A percentile compares a stretch with the other conserved stretches of the same genome.
phyloP scores from a whole-genome alignment of 1,140 invertebrate species.

The Zaprionus taronus region DNA sequence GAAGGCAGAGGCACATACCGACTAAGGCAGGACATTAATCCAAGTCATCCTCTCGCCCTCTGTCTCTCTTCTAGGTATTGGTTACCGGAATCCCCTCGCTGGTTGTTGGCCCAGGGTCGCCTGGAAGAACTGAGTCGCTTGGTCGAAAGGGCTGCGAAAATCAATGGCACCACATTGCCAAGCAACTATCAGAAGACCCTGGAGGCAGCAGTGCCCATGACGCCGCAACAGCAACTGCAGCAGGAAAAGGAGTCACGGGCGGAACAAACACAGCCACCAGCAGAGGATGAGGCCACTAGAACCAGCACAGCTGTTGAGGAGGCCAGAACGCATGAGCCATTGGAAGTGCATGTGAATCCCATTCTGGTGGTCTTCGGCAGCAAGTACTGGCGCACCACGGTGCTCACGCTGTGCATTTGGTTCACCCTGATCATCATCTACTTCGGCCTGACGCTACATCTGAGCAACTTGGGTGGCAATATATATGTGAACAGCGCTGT shows the following conservation, averaged over 20 bases:
- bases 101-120: slow-evolving; percentile 91
- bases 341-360: slow-evolving; percentile 79
- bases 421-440: slow-evolving; percentile 90
- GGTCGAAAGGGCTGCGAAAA: slow-evolving; percentile 88
- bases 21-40: slow-evolving; percentile 46
- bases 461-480: slow-evolving; percentile 88
- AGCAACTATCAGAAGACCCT: slow-evolving; percentile 88
- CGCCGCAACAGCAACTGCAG: neutral
- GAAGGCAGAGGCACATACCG: slow-evolving; percentile 1
- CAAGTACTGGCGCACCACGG: slow-evolving; percentile 87
- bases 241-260: slow-evolving; percentile 23
- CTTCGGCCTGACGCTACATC: slow-evolving; percentile 89
- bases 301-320: neutral
- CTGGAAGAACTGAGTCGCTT: slow-evolving; percentile 88
- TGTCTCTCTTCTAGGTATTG: slow-evolving; percentile 86
- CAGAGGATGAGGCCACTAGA: slow-evolving; percentile 30
- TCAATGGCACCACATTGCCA: slow-evolving; percentile 87
- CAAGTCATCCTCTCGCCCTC: slow-evolving; percentile 3
- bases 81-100: slow-evolving; percentile 93
- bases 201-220: slow-evolving; percentile 69
- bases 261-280: slow-evolving; percentile 9
- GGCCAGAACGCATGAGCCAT: neutral
- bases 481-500: slow-evolving; percentile 88
- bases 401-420: slow-evolving; percentile 88
- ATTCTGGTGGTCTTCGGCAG: slow-evolving; percentile 87